Evolutionary conservation across 2,113 vertebrate species (phyloP).

Genomic region (Phaetusa simplex): DNA sequence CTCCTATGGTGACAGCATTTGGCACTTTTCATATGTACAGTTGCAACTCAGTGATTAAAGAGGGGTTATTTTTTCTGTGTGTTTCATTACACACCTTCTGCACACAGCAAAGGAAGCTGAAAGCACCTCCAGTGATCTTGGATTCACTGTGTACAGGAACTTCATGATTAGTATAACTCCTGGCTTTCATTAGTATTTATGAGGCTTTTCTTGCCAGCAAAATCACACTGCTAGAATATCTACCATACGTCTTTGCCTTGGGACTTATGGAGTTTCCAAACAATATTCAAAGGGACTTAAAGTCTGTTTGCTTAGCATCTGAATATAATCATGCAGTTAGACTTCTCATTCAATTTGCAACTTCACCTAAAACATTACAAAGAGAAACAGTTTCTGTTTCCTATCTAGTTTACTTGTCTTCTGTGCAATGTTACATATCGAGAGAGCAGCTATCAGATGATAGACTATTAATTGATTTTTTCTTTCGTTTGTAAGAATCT

Average conservation of each 20-base stretch:
- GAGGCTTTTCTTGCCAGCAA: not conserved
- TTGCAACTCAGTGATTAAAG: not conserved
- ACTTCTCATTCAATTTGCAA: not conserved
- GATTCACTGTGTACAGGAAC: not conserved
- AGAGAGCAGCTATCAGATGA: not conserved
- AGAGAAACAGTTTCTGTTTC: not conserved
- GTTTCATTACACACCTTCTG: not conserved
- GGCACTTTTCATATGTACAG: not conserved
- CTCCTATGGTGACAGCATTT: not conserved
- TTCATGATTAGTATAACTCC: not conserved
- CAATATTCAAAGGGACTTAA: not conserved
- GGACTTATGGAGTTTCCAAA: not conserved
- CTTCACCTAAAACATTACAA: not conserved
- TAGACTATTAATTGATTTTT: not conserved
- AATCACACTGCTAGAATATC: not conserved
- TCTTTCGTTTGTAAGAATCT: not conserved
- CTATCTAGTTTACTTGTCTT: not conserved
- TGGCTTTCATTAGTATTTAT: not conserved
- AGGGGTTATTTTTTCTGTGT: not conserved
- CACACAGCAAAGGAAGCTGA: not conserved
- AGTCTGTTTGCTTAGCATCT: not conserved
- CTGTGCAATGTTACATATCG: not conserved
- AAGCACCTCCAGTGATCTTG: not conserved
- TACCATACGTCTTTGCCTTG: not conserved
- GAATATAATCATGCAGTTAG: not conserved